These are phyloP conservation scores for Hippocampus kuda DNA, from an alignment of 2,797 vertebrate species.

Conservation along the genomic window DNA sequence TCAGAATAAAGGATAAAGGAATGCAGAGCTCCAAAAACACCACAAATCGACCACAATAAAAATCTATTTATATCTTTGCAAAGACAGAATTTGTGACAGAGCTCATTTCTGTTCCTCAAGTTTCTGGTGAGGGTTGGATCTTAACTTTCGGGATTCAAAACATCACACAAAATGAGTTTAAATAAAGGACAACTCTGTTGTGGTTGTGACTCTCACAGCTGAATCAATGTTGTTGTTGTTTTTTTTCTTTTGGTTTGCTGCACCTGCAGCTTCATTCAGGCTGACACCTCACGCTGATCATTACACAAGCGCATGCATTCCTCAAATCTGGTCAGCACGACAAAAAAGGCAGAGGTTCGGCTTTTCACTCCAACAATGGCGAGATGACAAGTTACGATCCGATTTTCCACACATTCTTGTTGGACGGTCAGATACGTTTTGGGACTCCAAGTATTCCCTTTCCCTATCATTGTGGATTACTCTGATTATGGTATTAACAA, in stretches of 20 bases:
- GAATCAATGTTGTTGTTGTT: conserved; percentile 43
- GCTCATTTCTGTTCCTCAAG: background rate
- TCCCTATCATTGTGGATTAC: background rate
- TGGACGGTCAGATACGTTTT: background rate
- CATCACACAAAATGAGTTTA: background rate
- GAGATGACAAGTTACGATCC: background rate
- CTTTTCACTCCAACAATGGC: background rate
- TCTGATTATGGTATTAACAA: background rate
- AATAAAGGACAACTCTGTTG: conserved; percentile 8
- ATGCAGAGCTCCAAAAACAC: too few species aligned
- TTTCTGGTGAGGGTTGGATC: background rate
- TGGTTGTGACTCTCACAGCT: conserved; percentile 31
- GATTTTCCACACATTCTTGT: too few species aligned
- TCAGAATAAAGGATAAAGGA: too few species aligned
- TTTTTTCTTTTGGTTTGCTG: conserved; percentile 16
- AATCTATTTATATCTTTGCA: too few species aligned
- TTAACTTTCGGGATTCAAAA: conserved; percentile 2
- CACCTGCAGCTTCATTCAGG: conserved; percentile 49
- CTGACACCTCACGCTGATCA: conserved; percentile 54
- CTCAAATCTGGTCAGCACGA: conserved; percentile 35
- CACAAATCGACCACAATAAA: too few species aligned
- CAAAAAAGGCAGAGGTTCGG: conserved; percentile 5
- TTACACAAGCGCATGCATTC: conserved; percentile 51
- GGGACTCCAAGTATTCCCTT: background rate
- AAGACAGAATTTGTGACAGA: too few species aligned